Evolutionary conservation across 2,888 invertebrate species (phyloP).

Genomic region (Phymatocera aterrima): DNA sequence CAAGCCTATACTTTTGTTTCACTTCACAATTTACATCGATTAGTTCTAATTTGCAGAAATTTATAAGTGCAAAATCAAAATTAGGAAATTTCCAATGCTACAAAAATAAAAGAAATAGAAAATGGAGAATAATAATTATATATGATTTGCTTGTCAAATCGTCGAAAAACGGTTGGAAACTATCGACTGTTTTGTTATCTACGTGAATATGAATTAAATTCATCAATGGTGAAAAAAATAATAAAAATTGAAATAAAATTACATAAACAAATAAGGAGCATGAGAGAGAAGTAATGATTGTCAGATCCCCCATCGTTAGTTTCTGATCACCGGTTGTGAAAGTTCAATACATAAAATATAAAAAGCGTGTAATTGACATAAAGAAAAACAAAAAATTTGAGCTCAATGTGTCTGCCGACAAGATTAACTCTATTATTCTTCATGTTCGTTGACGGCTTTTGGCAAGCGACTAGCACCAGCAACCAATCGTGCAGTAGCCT

Average conservation of each 20-base stretch:
- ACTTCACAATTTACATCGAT: no score
- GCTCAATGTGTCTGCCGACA: no score
- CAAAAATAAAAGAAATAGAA: no score
- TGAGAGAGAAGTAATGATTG: not conserved
- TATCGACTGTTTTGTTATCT: not conserved
- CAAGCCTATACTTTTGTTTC: no score
- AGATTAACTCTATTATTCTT: conserved; percentile 1
- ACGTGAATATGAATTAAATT: not conserved
- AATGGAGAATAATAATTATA: no score
- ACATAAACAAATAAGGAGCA: not conserved
- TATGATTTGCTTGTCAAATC: not conserved
- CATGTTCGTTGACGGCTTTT: conserved; percentile 6
- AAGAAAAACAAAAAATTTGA: not conserved
- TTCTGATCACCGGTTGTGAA: not conserved
- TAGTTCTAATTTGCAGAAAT: no score
- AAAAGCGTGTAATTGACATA: not conserved
- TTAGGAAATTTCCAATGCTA: no score
- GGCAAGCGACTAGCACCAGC: conserved; percentile 13
- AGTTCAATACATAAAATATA: not conserved
- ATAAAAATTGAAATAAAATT: not conserved
- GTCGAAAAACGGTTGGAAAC: not conserved
- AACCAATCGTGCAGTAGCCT: not conserved
- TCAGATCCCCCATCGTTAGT: not conserved
- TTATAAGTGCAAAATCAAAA: no score
- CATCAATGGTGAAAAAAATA: not conserved